These are phyloP conservation scores for Protosalanx chinensis DNA, from an alignment of 2,797 vertebrate species.

Conservation along the genomic window DNA sequence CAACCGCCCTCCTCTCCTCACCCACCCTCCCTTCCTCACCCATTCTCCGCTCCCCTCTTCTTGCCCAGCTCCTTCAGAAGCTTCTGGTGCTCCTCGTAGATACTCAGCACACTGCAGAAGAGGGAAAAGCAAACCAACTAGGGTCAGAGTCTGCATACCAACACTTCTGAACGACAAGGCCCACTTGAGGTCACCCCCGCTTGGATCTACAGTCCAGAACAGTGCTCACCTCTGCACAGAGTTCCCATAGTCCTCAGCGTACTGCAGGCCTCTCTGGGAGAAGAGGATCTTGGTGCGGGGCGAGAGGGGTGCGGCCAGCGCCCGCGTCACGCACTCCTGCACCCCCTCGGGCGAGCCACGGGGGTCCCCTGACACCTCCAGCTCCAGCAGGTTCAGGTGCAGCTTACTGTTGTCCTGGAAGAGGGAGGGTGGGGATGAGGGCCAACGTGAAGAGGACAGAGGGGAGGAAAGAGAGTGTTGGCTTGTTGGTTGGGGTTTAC, in stretches of 20 bases:
- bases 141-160: not conserved
- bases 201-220: not conserved
- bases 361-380: conserved; percentile 76
- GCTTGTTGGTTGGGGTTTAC: not conserved
- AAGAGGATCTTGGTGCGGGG: conserved; percentile 77
- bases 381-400: conserved; percentile 81
- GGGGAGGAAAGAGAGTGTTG: not conserved
- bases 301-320: conserved; percentile 75
- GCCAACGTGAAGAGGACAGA: not conserved
- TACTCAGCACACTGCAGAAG: conserved; percentile 70
- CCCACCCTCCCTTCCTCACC: conserved; percentile 59
- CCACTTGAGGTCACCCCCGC: too few relatives aligned
- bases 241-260: conserved; percentile 80
- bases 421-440: not conserved
- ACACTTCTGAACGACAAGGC: too few relatives aligned
- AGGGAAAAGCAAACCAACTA: not conserved
- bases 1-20: too few relatives aligned
- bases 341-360: conserved; percentile 69
- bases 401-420: conserved; percentile 80
- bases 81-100: conserved; percentile 82
- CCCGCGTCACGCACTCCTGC: conserved; percentile 78
- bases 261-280: conserved; percentile 81
- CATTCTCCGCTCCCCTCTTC: conserved; percentile 76
- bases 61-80: conserved; percentile 74
- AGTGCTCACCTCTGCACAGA: conserved; percentile 75